A percentile compares a stretch with the other conserved stretches of the same genome.
Evolutionary conservation across 1,140 invertebrate genomes (phyloP).

Genomic region (Sarcophaga bullata): DNA sequence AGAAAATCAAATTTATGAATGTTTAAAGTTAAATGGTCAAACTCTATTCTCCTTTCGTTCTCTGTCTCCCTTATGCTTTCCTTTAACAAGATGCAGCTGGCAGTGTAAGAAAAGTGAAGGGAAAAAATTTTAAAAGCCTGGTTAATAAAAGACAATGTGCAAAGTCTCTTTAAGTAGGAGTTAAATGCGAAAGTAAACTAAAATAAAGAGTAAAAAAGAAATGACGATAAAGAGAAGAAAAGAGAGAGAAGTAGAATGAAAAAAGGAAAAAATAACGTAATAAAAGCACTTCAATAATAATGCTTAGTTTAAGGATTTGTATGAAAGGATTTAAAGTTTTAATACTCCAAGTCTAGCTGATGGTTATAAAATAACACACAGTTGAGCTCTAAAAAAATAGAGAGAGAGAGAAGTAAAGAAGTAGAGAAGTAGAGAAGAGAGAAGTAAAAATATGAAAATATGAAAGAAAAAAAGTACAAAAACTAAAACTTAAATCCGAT

Average conservation of each 20-base stretch:
- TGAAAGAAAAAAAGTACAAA: neutral
- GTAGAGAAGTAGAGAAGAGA: neutral
- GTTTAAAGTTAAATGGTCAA: constrained; percentile 32
- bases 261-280: neutral
- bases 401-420: neutral
- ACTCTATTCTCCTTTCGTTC: neutral
- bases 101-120: neutral
- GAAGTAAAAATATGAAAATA: neutral
- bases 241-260: neutral
- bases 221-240: neutral
- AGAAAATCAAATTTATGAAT: constrained; percentile 36
- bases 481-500: constrained; percentile 7
- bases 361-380: neutral
- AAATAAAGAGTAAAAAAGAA: too few relatives aligned
- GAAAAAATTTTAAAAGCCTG: constrained; percentile 6
- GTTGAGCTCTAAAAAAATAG: neutral
- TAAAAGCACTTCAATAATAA: constrained; percentile 4
- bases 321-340: constrained; percentile 3
- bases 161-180: constrained; percentile 9
- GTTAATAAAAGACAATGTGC: constrained; percentile 14
- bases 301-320: neutral
- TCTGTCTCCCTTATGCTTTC: too few relatives aligned
- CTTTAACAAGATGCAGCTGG: neutral
- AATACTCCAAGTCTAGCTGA: too few relatives aligned
- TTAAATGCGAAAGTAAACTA: neutral